Evolutionary conservation across 1,140 invertebrate genomes (phyloP).

Genomic region (Diachasmimorpha longicaudata): DNA sequence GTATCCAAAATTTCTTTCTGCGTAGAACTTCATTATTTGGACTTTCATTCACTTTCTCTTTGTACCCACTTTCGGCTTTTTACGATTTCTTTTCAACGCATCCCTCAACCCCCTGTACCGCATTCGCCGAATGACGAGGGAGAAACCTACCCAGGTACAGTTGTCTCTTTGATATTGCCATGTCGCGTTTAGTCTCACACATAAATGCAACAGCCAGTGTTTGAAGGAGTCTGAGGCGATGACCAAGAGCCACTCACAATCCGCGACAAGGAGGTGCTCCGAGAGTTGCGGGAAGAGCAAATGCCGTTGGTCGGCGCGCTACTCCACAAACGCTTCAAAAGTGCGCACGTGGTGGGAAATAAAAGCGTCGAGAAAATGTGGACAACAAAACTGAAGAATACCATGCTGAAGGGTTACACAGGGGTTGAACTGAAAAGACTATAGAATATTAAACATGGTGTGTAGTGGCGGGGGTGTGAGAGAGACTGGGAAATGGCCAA

Average conservation of each 20-base stretch:
- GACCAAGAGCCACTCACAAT: conserved; percentile 11
- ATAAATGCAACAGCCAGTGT: background rate
- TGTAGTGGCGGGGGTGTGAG: background rate
- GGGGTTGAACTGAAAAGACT: background rate
- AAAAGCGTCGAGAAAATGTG: background rate
- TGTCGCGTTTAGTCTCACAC: background rate
- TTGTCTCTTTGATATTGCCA: too few relatives aligned
- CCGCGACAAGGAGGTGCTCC: background rate
- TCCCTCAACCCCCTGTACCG: too few relatives aligned
- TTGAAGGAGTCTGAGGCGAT: conserved; percentile 2
- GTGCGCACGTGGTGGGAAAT: background rate
- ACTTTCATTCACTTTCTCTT: too few relatives aligned
- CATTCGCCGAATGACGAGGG: too few relatives aligned
- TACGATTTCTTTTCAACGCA: too few relatives aligned
- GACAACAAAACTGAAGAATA: background rate
- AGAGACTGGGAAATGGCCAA: background rate
- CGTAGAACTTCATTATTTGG: too few relatives aligned
- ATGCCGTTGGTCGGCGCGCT: background rate
- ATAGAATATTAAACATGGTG: background rate
- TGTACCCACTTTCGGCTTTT: too few relatives aligned
- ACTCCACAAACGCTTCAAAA: background rate
- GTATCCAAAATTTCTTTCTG: too few relatives aligned
- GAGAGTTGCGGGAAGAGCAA: conserved; percentile 5
- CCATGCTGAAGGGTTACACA: background rate
- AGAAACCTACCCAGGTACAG: too few relatives aligned